Conservation (phyloP, 1,140 invertebrate species). For the Scylla paramamosain region DNA sequence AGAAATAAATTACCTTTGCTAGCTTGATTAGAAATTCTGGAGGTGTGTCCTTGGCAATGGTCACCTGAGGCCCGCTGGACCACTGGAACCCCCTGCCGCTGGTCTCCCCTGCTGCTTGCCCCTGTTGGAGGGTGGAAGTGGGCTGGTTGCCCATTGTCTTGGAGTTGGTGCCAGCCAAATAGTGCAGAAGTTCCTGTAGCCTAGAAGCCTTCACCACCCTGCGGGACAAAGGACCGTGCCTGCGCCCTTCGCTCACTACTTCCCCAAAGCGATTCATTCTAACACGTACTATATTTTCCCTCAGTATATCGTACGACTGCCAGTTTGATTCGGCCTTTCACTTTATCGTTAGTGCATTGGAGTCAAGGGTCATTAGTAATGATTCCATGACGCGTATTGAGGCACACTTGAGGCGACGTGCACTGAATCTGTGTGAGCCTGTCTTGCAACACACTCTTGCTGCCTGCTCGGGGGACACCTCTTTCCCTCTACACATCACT, state of each 20-base stretch:
- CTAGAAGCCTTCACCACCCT: not conserved
- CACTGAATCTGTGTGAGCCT: not conserved
- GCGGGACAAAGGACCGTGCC: conserved; percentile 1
- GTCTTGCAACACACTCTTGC: not conserved
- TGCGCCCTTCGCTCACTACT: not conserved
- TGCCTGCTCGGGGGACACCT: not conserved
- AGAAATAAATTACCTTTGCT: conserved; percentile 40
- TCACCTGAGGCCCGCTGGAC: not conserved
- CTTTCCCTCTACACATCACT: not conserved
- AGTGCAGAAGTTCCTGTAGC: conserved; percentile 27
- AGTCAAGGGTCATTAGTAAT: not conserved
- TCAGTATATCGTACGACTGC: not conserved
- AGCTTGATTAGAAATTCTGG: conserved; percentile 30
- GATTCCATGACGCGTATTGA: not conserved
- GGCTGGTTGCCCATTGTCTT: not conserved
- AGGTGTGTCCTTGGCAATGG: not conserved
- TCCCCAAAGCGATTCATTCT: not conserved
- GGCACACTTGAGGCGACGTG: not conserved
- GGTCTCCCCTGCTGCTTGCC: not conserved
- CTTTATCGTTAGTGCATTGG: not conserved
- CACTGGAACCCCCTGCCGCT: not conserved
- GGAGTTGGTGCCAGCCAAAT: conserved; percentile 9
- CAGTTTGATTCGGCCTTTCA: not conserved
- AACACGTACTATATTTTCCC: not conserved
- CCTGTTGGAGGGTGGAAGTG: not conserved